Base-by-base conservation (phyloP, 2,797 vertebrate genomes). In the Oreochromis mossambicus region DNA sequence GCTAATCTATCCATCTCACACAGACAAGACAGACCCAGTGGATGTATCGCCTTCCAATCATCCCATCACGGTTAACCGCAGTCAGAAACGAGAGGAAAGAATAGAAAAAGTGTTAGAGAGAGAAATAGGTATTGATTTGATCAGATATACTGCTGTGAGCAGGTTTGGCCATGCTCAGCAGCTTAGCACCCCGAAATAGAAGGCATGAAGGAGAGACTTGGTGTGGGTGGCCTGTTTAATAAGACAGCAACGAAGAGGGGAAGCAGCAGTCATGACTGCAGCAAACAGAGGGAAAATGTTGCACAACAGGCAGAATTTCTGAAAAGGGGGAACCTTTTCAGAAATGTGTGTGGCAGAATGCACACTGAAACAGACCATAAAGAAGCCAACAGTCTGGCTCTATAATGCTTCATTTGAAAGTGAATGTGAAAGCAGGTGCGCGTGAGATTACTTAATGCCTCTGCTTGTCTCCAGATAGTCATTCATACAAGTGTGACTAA, bases 1-100 rank as follows among this genome's bases (percentile, higher is more conserved):
- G 3, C 61, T 92, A 91, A 93, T 93, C 92, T 91, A 87, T 92
- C 90, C 38, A 90, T 94, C 90, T 89, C 82, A 55, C 83, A 83
- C 81, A 83, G 89, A 92, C 88, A 75, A 87, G 79, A 85, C 83
- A 56, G 84, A 93, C 78, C 77, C 21, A 68, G 78, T 86, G 92
- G 86, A 93, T 89, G 81, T 86, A 94, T 94, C 75, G 34, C 88
- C 87, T 91, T 89, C 90, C 91, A 92, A 95, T 95, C 94, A 94
- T 91, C 92, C 82, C 48, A 94, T 93, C 91, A 84, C 29, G 32
- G 85, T 84, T 85, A 87, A 91, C 84, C 32, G 21, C 85, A 77
- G 87, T 87, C 81, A 86, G 88, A 91, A 90, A 91, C 48, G 17
- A 87, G 88, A 81, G 80, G 55, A 70, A 84, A 79, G 78, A 78